Evolutionary conservation across 2,888 invertebrate genomes (phyloP).

Genomic region (Anthophora plumipes): DNA sequence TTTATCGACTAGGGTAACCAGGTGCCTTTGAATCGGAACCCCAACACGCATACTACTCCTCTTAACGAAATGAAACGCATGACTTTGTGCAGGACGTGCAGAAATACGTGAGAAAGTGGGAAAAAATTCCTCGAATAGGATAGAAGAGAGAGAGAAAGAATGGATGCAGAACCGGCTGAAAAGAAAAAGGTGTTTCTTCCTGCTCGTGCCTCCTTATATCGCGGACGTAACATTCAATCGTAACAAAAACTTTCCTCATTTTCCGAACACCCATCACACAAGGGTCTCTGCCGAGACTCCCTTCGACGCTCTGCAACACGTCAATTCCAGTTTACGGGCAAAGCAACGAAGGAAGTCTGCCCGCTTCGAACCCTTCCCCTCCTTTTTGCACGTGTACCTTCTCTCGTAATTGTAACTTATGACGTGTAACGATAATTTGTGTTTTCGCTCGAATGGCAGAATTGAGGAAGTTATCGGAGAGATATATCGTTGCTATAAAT

Average conservation of each 20-base stretch:
- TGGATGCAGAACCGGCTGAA: constrained; percentile 4
- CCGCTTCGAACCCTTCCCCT: neutral
- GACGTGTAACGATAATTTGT: neutral
- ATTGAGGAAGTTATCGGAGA: no score
- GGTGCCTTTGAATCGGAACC: constrained; percentile 71
- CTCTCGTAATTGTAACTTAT: constrained; percentile 12
- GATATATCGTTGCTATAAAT: no score
- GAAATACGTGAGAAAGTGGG: constrained; percentile 39
- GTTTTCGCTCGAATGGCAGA: neutral
- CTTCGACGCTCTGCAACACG: constrained; percentile 38
- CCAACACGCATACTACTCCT: constrained; percentile 55
- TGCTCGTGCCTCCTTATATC: constrained; percentile 47
- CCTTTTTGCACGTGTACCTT: neutral
- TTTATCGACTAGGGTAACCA: constrained; percentile 77
- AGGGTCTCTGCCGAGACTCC: constrained; percentile 4
- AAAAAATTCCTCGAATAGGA: neutral
- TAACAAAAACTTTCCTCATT: constrained; percentile 68
- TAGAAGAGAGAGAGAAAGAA: constrained; percentile 27
- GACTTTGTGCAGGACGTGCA: constrained; percentile 62
- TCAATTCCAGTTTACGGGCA: constrained; percentile 57
- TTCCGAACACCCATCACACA: constrained; percentile 52
- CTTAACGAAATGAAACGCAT: constrained; percentile 71
- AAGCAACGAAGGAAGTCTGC: constrained; percentile 4
- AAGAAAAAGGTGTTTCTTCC: constrained; percentile 43
- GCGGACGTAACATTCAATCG: constrained; percentile 57